Evolutionary conservation across 2,797 vertebrate genomes (phyloP), one percentile per base, ranked within the genome.

Genomic region (Rhinatrema bivittatum): DNA sequence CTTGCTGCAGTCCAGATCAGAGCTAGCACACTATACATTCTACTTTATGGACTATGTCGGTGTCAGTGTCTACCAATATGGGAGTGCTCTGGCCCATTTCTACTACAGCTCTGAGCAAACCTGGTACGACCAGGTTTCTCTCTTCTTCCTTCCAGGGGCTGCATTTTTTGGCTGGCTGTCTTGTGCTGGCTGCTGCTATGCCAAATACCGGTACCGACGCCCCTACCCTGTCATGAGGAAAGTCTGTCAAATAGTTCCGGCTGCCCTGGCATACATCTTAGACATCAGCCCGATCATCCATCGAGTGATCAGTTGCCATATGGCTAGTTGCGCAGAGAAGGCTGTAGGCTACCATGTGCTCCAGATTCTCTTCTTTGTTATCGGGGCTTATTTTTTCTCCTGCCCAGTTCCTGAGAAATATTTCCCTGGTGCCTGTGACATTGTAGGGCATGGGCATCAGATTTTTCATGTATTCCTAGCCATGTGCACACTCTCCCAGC

Each of bases 41-140:
- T 96, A 96, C 67, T 97, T 93, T 1, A 36, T 91, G 70, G 93
- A 98, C 78, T 96, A 98, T 0, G 83, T 94, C 0, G 93, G 93
- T 1, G 89, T 95, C 20, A 87, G 89, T 13, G 66, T 83, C 12
- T 91, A 95, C 62, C 93, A 96, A 53, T 96, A 94, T 0, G 93
- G 92, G 23, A 90, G 87, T 1, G 85, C 91, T 3, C 34, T 95
- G 39, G 87, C 82, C 11, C 89, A 93, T 56, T 95, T 89, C 60
- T 93, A 91, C 70, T 95, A 97, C 46, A 72, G 82, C 6, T 84
- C 93, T 0, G 86, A 91, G 57, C 68, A 81, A 2, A 78, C 64
- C 1, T 96, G 93, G 91, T 87, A 89, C 0, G 79, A 88, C 21
- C 80, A 71, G 13, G 53, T 89, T 9, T 89, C 86, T 55, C 29